A percentile compares a stretch with the other conserved stretches of the same genome.
Evolutionary conservation across 2,113 vertebrate species (phyloP).

Genomic region (Heterotis niloticus): DNA sequence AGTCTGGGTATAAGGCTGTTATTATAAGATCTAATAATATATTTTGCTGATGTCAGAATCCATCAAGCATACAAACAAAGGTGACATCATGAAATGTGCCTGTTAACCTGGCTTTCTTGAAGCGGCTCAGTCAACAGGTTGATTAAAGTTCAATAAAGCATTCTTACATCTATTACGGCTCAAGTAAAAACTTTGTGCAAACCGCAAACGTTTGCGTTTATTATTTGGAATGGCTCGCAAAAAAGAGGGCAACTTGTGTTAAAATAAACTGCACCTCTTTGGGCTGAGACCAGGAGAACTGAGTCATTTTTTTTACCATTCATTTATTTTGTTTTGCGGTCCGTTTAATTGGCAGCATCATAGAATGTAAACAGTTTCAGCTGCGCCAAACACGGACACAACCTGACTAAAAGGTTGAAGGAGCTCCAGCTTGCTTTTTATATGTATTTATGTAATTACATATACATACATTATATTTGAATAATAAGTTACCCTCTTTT

Average conservation of each 20-base stretch:
- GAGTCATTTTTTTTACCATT: neutral
- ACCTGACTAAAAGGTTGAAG: slow-evolving; percentile 47
- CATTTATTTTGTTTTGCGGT: slow-evolving; percentile 24
- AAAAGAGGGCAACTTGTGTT: neutral
- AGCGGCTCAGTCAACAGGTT: neutral
- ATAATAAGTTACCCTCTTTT: too few relatives aligned
- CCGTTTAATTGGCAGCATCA: slow-evolving; percentile 15
- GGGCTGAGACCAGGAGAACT: neutral
- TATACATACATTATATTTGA: too few relatives aligned
- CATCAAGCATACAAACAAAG: too few relatives aligned
- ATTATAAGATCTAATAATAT: neutral
- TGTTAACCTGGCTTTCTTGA: too few relatives aligned
- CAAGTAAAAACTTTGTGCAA: too few relatives aligned
- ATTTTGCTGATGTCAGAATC: neutral
- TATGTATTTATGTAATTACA: slow-evolving; percentile 37
- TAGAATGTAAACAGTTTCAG: slow-evolving; percentile 19
- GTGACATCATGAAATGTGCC: too few relatives aligned
- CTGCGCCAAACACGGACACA: slow-evolving; percentile 25
- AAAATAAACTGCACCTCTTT: neutral
- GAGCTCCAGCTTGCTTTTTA: slow-evolving; percentile 44
- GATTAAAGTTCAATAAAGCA: neutral
- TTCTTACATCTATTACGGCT: neutral
- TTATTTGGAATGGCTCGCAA: neutral
- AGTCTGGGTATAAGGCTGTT: neutral
- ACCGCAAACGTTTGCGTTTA: neutral